These are phyloP conservation scores for Ptychadena robeensis DNA, from an alignment of 2,797 vertebrate genomes.

Conservation along the genomic window DNA sequence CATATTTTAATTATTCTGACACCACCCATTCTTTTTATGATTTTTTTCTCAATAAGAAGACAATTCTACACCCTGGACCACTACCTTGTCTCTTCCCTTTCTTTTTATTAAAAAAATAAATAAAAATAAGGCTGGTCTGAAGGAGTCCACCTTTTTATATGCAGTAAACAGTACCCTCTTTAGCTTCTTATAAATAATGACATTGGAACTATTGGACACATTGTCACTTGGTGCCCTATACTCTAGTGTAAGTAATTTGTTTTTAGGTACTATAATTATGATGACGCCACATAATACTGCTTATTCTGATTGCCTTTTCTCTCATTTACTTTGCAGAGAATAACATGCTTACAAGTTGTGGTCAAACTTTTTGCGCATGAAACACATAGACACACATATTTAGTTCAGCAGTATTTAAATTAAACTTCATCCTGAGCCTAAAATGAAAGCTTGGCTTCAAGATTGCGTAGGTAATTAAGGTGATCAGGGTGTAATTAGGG, in stretches of 20 bases:
- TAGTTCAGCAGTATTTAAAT: slow-evolving; percentile 13
- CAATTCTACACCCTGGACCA: no score
- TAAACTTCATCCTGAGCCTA: slow-evolving; percentile 19
- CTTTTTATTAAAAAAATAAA: no score
- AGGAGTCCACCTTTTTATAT: background rate
- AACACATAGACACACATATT: slow-evolving; percentile 25
- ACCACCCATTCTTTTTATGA: no score
- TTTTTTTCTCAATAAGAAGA: no score
- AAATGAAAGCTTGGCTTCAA: slow-evolving; percentile 33
- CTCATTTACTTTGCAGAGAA: slow-evolving; percentile 9
- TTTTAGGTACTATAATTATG: background rate
- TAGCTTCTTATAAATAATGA: background rate
- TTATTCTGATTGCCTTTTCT: background rate
- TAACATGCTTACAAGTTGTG: slow-evolving; percentile 15
- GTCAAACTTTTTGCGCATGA: slow-evolving; percentile 32
- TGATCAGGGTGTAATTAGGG: slow-evolving; percentile 26
- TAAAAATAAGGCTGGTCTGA: background rate
- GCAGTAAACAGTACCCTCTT: no score
- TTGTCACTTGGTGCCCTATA: background rate
- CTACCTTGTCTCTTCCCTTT: no score
- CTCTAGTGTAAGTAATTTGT: slow-evolving; percentile 2
- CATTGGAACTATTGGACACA: background rate
- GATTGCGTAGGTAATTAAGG: slow-evolving; percentile 43
- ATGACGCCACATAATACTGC: background rate
- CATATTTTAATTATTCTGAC: no score